Percentiles rank a stretch among this genome's conserved stretches.
Conservation (phyloP, 2,797 vertebrate species). For the Sphaeramia orbicularis region DNA sequence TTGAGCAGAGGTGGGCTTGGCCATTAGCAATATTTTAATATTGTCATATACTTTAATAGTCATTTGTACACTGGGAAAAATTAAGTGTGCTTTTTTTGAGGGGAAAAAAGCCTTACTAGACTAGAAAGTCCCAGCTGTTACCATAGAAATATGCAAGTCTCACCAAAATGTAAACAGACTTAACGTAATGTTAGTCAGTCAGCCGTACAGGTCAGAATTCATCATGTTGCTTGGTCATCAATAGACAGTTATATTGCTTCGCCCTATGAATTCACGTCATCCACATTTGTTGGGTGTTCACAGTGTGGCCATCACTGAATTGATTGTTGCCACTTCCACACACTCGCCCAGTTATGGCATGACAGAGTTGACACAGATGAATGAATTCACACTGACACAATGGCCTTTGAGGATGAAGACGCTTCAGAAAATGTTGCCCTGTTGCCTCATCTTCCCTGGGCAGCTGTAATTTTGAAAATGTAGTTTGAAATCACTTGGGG, state of each 20-base stretch:
- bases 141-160: conserved; percentile 8
- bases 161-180: conserved; percentile 5
- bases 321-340: conserved; percentile 33
- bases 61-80: not conserved
- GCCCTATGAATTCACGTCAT: conserved; percentile 48
- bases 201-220: conserved; percentile 35
- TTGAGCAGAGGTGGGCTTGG: too few relatives aligned
- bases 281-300: conserved; percentile 30
- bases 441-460: conserved; percentile 62
- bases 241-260: conserved; percentile 32
- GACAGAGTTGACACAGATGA: conserved; percentile 50
- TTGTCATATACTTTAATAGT: conserved; percentile 10
- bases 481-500: conserved; percentile 45
- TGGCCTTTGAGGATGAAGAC: conserved; percentile 48
- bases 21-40: not conserved
- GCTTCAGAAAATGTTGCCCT: conserved; percentile 47
- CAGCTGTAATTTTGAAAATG: conserved; percentile 42
- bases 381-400: conserved; percentile 54
- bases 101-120: conserved; percentile 1
- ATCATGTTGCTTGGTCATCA: conserved; percentile 25
- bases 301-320: conserved; percentile 5
- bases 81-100: not conserved
- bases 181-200: conserved; percentile 24
- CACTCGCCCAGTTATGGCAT: conserved; percentile 27
- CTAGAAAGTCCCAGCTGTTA: conserved; percentile 27